Conservation (phyloP, 2,797 vertebrate genomes). For the Orestias chungarensis region DNA sequence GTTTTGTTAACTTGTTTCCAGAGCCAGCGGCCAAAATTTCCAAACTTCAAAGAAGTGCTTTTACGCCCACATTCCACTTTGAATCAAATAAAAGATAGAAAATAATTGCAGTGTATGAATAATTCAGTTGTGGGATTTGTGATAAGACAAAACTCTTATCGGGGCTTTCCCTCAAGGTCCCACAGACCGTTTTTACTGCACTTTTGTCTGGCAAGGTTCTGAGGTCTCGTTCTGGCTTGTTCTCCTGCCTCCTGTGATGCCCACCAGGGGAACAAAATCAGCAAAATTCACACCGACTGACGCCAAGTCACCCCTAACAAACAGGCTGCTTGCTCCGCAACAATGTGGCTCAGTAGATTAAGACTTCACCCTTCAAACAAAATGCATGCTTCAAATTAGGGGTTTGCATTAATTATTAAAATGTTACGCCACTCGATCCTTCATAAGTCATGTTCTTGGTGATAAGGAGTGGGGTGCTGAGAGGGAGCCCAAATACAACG, state of each 20-base stretch:
- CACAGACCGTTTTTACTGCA: conserved; percentile 34
- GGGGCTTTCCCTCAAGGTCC: conserved; percentile 64
- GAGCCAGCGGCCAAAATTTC: conserved; percentile 57
- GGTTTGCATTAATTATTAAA: conserved; percentile 28
- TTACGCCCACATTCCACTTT: conserved; percentile 60
- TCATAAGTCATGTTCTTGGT: conserved; percentile 36
- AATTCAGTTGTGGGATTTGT: conserved; percentile 69
- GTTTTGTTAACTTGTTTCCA: conserved; percentile 63
- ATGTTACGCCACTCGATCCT: conserved; percentile 8
- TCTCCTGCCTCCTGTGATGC: conserved; percentile 43
- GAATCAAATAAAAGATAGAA: conserved; percentile 66
- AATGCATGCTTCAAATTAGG: conserved; percentile 6
- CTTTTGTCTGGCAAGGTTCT: conserved; percentile 45
- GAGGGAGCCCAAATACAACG: neutral
- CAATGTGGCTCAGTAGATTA: conserved; percentile 51
- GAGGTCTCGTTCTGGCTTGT: conserved; percentile 55
- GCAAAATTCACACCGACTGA: conserved; percentile 46
- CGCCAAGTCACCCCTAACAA: conserved; percentile 33
- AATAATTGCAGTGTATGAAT: conserved; percentile 70
- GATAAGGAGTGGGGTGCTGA: conserved; percentile 2
- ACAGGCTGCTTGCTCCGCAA: conserved; percentile 30
- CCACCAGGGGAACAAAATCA: conserved; percentile 59
- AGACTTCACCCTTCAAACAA: conserved; percentile 45
- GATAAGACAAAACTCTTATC: conserved; percentile 70
- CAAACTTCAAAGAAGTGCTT: conserved; percentile 67